Evolutionary conservation across 2,888 invertebrate species (phyloP), one percentile per base, ranked within the genome.

Genomic region (Pachydiplax longipennis): DNA sequence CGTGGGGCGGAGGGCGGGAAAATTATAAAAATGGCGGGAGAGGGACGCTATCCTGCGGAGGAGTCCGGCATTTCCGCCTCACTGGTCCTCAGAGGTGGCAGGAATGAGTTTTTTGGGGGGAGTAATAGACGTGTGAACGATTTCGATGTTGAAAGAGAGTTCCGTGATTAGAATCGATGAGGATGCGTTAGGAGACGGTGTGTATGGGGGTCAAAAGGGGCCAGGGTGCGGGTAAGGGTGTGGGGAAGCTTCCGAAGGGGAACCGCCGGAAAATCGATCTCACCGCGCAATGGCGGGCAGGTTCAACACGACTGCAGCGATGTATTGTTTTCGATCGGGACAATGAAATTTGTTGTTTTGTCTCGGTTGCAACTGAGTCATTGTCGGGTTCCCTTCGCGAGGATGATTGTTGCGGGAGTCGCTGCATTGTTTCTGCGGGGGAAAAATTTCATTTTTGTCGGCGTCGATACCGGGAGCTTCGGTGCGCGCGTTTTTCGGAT

Each of bases 141-240:
- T 87, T 83, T 61, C 40, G 87, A 87, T 87, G 87, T 40, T 87
- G 87, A 87, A 87, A 87, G 65, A 87, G 87, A 87, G 58, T 87
- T 65, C 87, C 87, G 87, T 87, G 87, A 87, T 87, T 87, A 87
- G 87, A 87, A 87, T 87, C 87, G 87, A 87, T 87, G 87, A 87
- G 61, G 87, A 61, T 31, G 18, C 15, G 35, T 35, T 35, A 37
- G 22, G 58, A 61, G 37, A 35, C 4, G 61, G 53, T 48, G 53
- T 48, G 53, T 35, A n/a, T 15, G 0, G 3, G 58, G 58, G 18
- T 22, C 15, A n/a, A 35, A 31, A 0, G 6, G 31, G 53, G 87
- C 37, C 37, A 12, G 61, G 61, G 31, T 31, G 22, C 31, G 83
- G 35, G 35, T 10, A 35, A n/a, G 83, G 35, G 18, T 3, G 18